Conservation (phyloP, 2,888 invertebrate species). For the Rhingia rostrata region DNA sequence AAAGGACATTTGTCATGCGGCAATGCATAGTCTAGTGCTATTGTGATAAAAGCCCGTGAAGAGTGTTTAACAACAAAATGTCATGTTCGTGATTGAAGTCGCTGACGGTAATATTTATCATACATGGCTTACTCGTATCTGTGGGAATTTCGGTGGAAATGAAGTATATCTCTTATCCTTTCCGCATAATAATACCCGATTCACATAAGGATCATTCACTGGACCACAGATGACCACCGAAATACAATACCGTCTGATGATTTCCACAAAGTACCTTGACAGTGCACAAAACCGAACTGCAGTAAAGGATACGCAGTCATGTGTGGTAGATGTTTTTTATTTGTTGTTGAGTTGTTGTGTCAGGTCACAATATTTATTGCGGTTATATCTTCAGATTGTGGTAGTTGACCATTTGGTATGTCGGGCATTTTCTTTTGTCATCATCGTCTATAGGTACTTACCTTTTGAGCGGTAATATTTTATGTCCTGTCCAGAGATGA, state of each 20-base stretch:
- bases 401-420: slow-evolving; percentile 34
- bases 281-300: background rate
- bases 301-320: background rate
- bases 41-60: slow-evolving; percentile 59
- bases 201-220: slow-evolving; percentile 57
- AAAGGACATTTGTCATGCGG: slow-evolving; percentile 69
- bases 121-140: slow-evolving; percentile 4
- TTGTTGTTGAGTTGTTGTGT: slow-evolving; percentile 44
- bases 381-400: slow-evolving; percentile 54
- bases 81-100: slow-evolving; percentile 68
- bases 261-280: slow-evolving; percentile 32
- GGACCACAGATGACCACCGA: slow-evolving; percentile 27
- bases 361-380: slow-evolving; percentile 57
- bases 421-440: slow-evolving; percentile 17
- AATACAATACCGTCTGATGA: slow-evolving; percentile 31
- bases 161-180: slow-evolving; percentile 50
- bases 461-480: slow-evolving; percentile 33
- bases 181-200: slow-evolving; percentile 28
- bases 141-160: background rate
- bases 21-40: slow-evolving; percentile 58
- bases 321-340: background rate
- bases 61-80: slow-evolving; percentile 59
- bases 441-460: slow-evolving; percentile 8
- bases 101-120: slow-evolving; percentile 64
- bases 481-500: slow-evolving; percentile 42